phyloP scores from a whole-genome alignment of 2,888 invertebrate genomes.

The Tenthredo livida region DNA sequence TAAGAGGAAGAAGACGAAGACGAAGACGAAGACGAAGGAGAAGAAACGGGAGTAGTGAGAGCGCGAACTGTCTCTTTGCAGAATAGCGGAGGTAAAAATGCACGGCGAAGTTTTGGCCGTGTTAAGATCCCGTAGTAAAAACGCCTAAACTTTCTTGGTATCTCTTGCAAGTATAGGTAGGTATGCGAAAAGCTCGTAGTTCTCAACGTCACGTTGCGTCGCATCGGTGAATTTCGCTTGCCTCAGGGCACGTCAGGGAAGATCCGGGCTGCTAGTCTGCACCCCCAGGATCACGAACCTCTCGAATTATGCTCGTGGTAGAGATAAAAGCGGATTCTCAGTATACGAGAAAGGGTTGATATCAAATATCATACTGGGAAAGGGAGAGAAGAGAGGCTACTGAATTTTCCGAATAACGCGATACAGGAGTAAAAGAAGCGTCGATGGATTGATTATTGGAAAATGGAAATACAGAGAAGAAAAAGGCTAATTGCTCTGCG shows the following conservation, averaged over 20 bases:
- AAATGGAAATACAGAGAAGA: not conserved
- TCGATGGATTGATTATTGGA: not conserved
- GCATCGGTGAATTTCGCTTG: not conserved
- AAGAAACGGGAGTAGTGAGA: not conserved
- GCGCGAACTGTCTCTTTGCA: not conserved
- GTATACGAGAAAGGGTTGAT: not conserved
- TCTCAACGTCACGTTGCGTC: not conserved
- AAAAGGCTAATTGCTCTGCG: not conserved
- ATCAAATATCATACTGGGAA: not conserved
- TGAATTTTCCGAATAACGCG: not conserved
- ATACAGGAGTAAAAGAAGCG: not conserved
- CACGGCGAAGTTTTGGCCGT: not conserved
- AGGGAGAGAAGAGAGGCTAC: not conserved
- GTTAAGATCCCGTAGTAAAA: conserved; percentile 33
- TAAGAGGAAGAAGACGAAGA: not conserved
- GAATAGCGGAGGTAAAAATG: conserved; percentile 31
- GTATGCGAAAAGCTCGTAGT: not conserved
- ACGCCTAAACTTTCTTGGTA: conserved; percentile 29
- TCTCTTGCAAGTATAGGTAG: not conserved
- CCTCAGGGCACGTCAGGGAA: not conserved
- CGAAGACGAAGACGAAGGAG: not conserved
- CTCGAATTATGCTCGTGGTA: not conserved
- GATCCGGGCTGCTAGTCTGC: not conserved
- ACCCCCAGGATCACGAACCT: not conserved
- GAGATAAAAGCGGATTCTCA: not conserved